phyloP scores from a whole-genome alignment of 2,888 invertebrate species.

The Vesta saturnalis region DNA sequence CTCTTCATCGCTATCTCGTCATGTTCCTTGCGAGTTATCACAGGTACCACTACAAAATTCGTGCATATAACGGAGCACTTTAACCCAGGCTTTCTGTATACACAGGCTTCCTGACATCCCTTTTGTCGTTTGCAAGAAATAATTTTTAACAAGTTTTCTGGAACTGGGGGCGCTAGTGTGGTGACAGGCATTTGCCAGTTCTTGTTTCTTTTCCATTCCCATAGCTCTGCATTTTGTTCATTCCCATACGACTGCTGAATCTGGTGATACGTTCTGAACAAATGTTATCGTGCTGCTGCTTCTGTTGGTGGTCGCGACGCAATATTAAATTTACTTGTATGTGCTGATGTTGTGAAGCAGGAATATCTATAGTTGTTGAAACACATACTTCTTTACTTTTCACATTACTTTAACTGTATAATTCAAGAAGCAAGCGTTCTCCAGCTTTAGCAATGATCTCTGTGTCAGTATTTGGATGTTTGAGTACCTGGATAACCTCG shows the following conservation, averaged over 20 bases:
- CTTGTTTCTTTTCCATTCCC: conserved; percentile 39
- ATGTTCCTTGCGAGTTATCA: conserved; percentile 39
- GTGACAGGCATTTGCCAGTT: conserved; percentile 35
- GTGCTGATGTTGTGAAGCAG: conserved; percentile 28
- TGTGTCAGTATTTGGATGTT: conserved; percentile 42
- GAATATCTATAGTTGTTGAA: conserved; percentile 34
- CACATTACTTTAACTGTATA: conserved; percentile 28
- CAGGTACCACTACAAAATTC: conserved; percentile 41
- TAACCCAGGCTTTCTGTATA: conserved; percentile 16
- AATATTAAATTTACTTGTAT: conserved; percentile 39
- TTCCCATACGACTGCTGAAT: conserved; percentile 32
- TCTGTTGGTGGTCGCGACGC: conserved; percentile 31
- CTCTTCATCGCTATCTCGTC: conserved; percentile 45
- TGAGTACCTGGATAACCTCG: conserved; percentile 39
- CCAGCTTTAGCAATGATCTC: conserved; percentile 43
- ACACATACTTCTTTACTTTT: conserved; percentile 32
- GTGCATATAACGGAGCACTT: conserved; percentile 17
- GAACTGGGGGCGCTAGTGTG: conserved; percentile 22
- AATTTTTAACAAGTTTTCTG: conserved; percentile 17
- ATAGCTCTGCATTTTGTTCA: conserved; percentile 31
- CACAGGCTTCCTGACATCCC: background rate
- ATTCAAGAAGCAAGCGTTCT: conserved; percentile 37
- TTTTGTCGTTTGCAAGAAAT: background rate
- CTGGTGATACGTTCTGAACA: conserved; percentile 30
- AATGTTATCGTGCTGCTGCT: conserved; percentile 43